Base-by-base conservation (phyloP, 2,888 invertebrate genomes). In the Alloscopus bannaensis region DNA sequence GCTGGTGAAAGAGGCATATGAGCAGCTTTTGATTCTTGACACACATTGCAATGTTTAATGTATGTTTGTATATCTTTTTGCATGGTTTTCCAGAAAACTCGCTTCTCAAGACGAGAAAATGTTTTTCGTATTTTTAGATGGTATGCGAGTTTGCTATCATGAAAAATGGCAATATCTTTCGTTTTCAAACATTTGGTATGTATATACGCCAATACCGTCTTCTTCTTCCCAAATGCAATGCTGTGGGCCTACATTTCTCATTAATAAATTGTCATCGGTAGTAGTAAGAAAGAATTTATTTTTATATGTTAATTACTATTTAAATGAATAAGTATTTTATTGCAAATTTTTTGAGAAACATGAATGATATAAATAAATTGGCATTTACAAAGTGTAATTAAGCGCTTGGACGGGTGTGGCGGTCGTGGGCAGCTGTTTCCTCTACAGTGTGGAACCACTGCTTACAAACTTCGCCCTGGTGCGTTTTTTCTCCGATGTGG, bases 101-200 rank as follows among this genome's bases (percentile, higher is more conserved):
- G 20, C 8, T 68, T 36, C 29, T 72, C 81, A n/a, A 78, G 18
- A 18, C 55, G 36, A 8, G 16, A 20, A 22, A 36, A 78, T 13
- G 81, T 78, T 20, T 81, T 81, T 6, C 70, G 20, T 6, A 73
- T 78, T 2, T 78, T 78, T 3, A 73, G n/a, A 65, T 81, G 78
- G 18, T 36, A 42, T 0, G 78, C 18, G 8, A 60, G 22, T 3
- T 42, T 22, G 6, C 68, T 18, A n/a, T 16, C 47, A 31, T 81
- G 81, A 18, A 78, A 78, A 3, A 59, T 31, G 26, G n/a, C 1
- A 81, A 18, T 1, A 73, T 3, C 16, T 8, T 45, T 8, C 45
- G 0, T 16, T 13, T 36, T 29, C 77, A 45, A 1, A 47, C 26
- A 1, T 52, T 18, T 2, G 81, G 81, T 0, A 78, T 18, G 69